A percentile compares a stretch with the other conserved stretches of the same genome.
Evolutionary conservation across 2,797 vertebrate species (phyloP).

Genomic region (Crypturellus tataupa): DNA sequence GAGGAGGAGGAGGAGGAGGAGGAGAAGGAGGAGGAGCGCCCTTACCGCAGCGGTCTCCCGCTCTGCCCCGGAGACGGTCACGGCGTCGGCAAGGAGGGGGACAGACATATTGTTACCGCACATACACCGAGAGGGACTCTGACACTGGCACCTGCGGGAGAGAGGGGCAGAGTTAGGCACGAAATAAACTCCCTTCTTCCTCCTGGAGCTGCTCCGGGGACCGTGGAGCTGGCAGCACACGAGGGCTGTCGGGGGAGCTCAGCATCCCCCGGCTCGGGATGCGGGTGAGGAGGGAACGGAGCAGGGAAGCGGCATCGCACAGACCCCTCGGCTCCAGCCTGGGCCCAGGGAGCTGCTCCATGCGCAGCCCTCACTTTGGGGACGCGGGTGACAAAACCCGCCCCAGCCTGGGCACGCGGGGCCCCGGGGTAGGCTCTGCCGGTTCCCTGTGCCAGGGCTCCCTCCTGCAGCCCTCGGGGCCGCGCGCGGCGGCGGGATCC

Average conservation of each 20-base stretch:
- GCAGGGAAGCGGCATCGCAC: neutral
- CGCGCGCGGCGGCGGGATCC: too few relatives aligned
- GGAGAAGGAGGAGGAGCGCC: neutral
- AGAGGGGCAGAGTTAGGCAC: neutral
- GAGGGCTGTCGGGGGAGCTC: slow-evolving; percentile 64
- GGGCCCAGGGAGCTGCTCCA: too few relatives aligned
- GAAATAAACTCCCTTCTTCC: too few relatives aligned
- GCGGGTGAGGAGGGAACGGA: too few relatives aligned
- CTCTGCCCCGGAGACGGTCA: slow-evolving; percentile 93
- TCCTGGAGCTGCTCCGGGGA: neutral
- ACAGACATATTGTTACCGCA: slow-evolving; percentile 99
- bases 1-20: neutral
- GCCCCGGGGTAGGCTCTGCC: too few relatives aligned
- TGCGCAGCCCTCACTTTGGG: too few relatives aligned
- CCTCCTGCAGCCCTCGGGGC: too few relatives aligned
- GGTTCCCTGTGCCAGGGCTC: too few relatives aligned
- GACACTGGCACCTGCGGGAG: slow-evolving; percentile 75
- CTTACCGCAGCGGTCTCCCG: slow-evolving; percentile 98
- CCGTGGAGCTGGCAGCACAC: fast-evolving
- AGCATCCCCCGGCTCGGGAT: too few relatives aligned
- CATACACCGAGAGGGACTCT: slow-evolving; percentile 93
- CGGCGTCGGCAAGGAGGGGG: slow-evolving; percentile 96
- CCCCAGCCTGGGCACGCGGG: too few relatives aligned
- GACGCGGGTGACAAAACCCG: too few relatives aligned
- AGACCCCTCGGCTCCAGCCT: too few relatives aligned